Conservation (phyloP, 2,113 vertebrate species). For the Dipodomys stephensi region DNA sequence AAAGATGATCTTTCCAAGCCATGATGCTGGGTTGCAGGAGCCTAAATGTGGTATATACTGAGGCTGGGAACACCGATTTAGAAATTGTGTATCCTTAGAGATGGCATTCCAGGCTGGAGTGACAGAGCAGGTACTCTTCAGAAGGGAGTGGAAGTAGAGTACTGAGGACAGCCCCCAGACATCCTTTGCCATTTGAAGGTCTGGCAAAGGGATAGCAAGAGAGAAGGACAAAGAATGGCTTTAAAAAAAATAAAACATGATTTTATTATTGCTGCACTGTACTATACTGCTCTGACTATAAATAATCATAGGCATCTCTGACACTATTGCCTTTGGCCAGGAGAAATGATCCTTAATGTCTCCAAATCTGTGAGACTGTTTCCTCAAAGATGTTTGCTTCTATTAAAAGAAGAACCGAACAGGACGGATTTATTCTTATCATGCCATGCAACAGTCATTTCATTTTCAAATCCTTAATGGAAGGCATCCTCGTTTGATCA, state of each 20-base stretch:
- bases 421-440: slow-evolving; percentile 62
- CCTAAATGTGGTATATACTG: neutral
- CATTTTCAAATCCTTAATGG: slow-evolving; percentile 75
- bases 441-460: slow-evolving; percentile 66
- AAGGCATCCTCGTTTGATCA: slow-evolving; percentile 49
- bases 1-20: neutral
- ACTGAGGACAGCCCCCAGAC: neutral
- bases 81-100: neutral
- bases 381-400: slow-evolving; percentile 62
- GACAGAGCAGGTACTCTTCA: neutral
- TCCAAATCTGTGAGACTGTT: slow-evolving; percentile 58
- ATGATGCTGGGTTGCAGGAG: neutral
- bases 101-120: neutral
- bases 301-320: neutral
- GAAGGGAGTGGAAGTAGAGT: neutral
- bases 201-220: neutral
- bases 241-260: neutral
- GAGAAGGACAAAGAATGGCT: neutral
- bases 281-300: neutral
- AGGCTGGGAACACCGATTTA: neutral
- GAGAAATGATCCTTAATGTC: slow-evolving; percentile 69
- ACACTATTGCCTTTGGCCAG: neutral
- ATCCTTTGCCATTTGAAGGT: neutral
- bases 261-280: neutral
- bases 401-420: slow-evolving; percentile 69